Evolutionary conservation across 2,888 invertebrate genomes (phyloP).

Genomic region (Sclerodermus sp.): DNA sequence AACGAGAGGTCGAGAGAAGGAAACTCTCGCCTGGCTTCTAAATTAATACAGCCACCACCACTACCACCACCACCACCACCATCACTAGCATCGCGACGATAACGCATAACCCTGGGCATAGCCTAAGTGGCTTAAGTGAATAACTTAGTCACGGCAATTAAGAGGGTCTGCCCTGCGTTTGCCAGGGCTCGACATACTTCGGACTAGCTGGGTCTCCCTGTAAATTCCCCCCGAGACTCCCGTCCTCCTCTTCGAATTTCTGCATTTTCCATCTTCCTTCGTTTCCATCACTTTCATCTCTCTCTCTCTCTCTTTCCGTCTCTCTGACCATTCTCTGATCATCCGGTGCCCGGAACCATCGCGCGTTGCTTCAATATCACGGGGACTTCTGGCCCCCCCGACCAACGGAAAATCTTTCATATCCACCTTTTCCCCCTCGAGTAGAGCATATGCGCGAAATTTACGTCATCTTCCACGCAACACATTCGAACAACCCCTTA

Average conservation of each 20-base stretch:
- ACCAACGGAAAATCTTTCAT: no score
- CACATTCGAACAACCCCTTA: no score
- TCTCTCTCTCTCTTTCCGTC: neutral
- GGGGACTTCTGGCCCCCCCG: no score
- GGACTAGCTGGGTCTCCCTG: constrained; percentile 8
- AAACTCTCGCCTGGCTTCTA: constrained; percentile 10
- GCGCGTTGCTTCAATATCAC: no score
- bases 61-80: constrained; percentile 29
- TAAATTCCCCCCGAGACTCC: constrained; percentile 24
- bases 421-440: no score
- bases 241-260: constrained; percentile 1
- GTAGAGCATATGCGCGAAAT: no score
- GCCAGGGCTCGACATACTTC: constrained; percentile 17
- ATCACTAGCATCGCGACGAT: constrained; percentile 35
- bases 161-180: constrained; percentile 27
- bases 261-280: neutral
- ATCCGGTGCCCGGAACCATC: no score
- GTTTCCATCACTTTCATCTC: constrained; percentile 3
- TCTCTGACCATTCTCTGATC: no score
- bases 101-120: constrained; percentile 34
- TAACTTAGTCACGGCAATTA: constrained; percentile 45
- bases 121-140: constrained; percentile 45
- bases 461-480: no score
- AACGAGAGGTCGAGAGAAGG: neutral
- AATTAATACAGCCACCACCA: constrained; percentile 37